Base-by-base conservation (phyloP, 2,797 vertebrate genomes). In the Tokudaia tokunoshimensis region DNA sequence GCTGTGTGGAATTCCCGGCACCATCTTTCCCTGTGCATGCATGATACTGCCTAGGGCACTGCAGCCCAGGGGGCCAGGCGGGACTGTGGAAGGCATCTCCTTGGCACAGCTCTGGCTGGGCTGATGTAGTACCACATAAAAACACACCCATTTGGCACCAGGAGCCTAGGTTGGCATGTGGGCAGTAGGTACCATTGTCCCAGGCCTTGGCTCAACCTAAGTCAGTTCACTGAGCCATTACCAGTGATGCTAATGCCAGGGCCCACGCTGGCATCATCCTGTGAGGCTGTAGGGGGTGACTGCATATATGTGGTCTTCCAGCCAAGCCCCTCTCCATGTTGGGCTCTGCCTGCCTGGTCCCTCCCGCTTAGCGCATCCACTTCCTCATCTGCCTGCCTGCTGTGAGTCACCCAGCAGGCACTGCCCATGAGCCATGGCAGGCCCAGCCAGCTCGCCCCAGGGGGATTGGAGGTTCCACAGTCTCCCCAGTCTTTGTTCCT, bases 401-500 rank as follows among this genome's bases (percentile, higher is more conserved):
- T 0, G 0, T 97, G 97, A 98, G 94, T 97, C 97, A 97, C 82
- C 7, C 70, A 95, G 80, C 87, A 72, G 96, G 87, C 93, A 70
- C 2, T 3, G 78, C 92, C 95, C 59, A 81, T 7, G 55, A 65
- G 79, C 29, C 75, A 12, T 44, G 10, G 2, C 1, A 55, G 87
- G 96, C 96, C 85, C 3, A 37, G 96, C 96, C n/a, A 76, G 97
- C 87, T 94, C 8, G 83, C 67, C 80, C 65, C 0, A 13, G 67
- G 65, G 78, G n/a, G 50, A 37, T 20, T 24, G 41, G 76, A 83
- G 81, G 70, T 47, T 72, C 65, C 86, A 19, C 3, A 2, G 63
- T 22, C 61, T 26, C 26, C 55, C 29, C 6, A 22, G 34, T 44
- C 78, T 47, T 79, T 82, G 83, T 52, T 59, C 50, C 20, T 14